These are phyloP conservation scores for Syngnathus rostellatus DNA, from an alignment of 2,797 vertebrate genomes.

Conservation along the genomic window DNA sequence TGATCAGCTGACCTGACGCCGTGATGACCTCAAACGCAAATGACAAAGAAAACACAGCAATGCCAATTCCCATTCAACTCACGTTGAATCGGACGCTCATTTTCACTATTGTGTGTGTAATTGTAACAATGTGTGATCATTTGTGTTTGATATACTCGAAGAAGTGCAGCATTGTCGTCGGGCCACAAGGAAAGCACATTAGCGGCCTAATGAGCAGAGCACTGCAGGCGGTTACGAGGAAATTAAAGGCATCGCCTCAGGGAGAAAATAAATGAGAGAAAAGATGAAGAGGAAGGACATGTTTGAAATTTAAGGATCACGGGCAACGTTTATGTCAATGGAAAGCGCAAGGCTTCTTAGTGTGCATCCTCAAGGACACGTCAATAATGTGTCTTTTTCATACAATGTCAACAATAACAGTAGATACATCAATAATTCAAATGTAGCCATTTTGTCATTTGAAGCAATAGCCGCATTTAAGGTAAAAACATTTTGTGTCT, in stretches of 20 bases:
- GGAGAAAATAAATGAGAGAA: background rate
- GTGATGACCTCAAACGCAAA: conserved; percentile 31
- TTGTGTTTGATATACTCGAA: conserved; percentile 1
- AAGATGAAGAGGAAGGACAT: background rate
- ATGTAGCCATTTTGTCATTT: too few relatives aligned
- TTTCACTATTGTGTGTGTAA: background rate
- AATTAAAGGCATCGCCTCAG: background rate
- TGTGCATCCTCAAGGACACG: background rate
- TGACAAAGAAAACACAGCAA: background rate
- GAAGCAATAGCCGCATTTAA: too few relatives aligned
- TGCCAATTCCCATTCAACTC: background rate
- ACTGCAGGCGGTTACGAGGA: conserved; percentile 31
- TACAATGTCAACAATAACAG: too few relatives aligned
- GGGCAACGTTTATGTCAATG: background rate
- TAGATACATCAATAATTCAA: too few relatives aligned
- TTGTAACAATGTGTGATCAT: background rate
- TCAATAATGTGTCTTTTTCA: too few relatives aligned
- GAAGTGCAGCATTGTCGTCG: conserved; percentile 7
- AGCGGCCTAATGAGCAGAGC: conserved; percentile 35
- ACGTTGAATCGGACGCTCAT: background rate
- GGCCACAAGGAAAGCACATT: conserved; percentile 31
- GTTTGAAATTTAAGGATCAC: background rate
- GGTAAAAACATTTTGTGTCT: too few relatives aligned
- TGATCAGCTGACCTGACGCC: conserved; percentile 38
- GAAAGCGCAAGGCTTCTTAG: background rate